Evolutionary conservation across 2,113 vertebrate genomes (phyloP), one percentile per base, ranked within the genome.

Genomic region (Chamaea fasciata): DNA sequence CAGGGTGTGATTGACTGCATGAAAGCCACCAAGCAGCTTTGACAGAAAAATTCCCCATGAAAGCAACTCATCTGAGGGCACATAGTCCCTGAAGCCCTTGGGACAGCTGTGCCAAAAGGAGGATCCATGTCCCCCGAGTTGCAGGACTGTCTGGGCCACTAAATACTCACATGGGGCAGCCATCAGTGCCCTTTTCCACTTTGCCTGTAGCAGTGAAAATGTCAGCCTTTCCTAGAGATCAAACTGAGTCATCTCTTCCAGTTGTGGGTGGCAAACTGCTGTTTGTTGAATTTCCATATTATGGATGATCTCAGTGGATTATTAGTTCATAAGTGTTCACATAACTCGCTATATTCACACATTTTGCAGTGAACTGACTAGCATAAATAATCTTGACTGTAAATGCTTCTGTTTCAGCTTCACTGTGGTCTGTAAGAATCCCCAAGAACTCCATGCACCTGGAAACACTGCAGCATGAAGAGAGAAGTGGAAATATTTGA

Each of bases 41-140:
- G n/a, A 77, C 4, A 56, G 81, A 75, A 89, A 76, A 87, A 60
- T 41, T 27, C 42, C 30, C 6, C 21, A 28, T 0, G 2, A 67
- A 81, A 89, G 56, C 27, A 68, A 16, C 47, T 84, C 42, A 19
- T 5, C 1, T 3, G n/a, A 62, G 55, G 20, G 15, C 10, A 12
- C 35, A 19, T 8, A 59, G 65, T 27, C 33, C 47, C 59, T 56
- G 41, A 15, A 85, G 44, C 35, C 26, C 70, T 79, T 30, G n/a
- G 57, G 85, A 62, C 6, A 71, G 33, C 53, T 44, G 16, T 65
- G 53, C 53, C 50, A 57, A 49, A 77, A 27, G 15, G 55, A 77
- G 22, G 24, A 52, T 55, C 5, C 0, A 10, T 30, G n/a, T 53
- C 15, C 24, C 8, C 22, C 0, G 0, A n/a, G 60, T 10, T 44